A percentile compares a stretch with the other conserved stretches of the same genome.
phyloP scores from a whole-genome alignment of 2,888 invertebrate genomes.

The Caenorhabditis panamensis region DNA sequence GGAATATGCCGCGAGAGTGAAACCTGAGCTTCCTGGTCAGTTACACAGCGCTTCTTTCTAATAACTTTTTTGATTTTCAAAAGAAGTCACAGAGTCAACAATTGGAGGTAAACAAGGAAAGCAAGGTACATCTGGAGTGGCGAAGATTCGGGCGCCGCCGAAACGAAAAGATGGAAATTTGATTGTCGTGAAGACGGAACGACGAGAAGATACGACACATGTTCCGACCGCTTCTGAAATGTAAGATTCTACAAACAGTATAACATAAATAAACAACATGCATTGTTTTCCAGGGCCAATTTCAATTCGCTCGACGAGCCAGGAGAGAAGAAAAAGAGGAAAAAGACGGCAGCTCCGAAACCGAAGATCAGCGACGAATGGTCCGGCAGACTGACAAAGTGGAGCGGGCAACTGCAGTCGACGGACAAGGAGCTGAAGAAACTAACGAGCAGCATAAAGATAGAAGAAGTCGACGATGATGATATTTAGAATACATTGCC shows the following conservation, averaged over 20 bases:
- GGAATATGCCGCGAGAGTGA: slow-evolving; percentile 30
- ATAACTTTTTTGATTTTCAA: background rate
- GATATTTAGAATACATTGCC: background rate
- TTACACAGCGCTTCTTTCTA: background rate
- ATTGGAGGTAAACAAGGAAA: slow-evolving; percentile 21
- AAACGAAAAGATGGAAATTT: slow-evolving; percentile 18
- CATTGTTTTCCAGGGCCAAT: too few relatives aligned
- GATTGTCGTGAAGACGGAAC: slow-evolving; percentile 19
- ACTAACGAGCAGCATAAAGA: slow-evolving; percentile 33
- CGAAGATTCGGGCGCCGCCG: slow-evolving; percentile 41
- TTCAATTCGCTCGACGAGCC: too few relatives aligned
- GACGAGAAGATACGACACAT: background rate
- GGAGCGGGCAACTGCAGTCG: slow-evolving; percentile 20
- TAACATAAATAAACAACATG: too few relatives aligned
- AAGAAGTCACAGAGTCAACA: background rate
- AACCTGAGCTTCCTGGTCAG: slow-evolving; percentile 29
- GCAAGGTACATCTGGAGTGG: slow-evolving; percentile 32
- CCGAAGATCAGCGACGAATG: slow-evolving; percentile 28
- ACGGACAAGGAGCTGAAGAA: slow-evolving; percentile 44
- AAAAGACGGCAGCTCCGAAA: background rate
- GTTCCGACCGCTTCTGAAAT: background rate
- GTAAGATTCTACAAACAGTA: too few relatives aligned
- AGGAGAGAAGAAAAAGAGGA: slow-evolving; percentile 9
- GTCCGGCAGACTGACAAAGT: slow-evolving; percentile 22
- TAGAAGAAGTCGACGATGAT: slow-evolving; percentile 29